Conservation (phyloP, 2,888 invertebrate species). For the Drosophila diplacantha region DNA sequence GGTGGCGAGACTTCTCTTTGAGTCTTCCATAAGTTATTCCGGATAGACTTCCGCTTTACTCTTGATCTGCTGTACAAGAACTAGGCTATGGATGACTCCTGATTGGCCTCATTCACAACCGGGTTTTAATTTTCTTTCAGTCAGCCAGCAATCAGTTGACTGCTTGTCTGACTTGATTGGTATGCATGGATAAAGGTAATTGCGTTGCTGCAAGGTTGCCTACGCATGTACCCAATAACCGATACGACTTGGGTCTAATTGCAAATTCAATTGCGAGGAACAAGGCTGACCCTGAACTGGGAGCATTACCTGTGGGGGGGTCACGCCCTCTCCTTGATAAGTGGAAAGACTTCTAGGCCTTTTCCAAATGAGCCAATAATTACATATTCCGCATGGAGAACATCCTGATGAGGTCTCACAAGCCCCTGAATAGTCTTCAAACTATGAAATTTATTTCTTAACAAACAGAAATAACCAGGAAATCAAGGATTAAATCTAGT, state of each 20-base stretch:
- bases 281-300: not conserved
- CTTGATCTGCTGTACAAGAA: not conserved
- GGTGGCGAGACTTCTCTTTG: too few species aligned
- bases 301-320: too few species aligned
- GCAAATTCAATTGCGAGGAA: not conserved
- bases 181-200: slow-evolving; percentile 1
- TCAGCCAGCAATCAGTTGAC: not conserved
- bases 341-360: not conserved
- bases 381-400: not conserved
- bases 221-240: not conserved
- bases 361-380: not conserved
- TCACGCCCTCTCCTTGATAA: too few species aligned
- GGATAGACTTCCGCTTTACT: not conserved
- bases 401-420: not conserved
- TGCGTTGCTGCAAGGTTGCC: not conserved
- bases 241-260: not conserved
- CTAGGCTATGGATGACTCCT: too few species aligned
- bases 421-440: too few species aligned
- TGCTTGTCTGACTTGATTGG: not conserved
- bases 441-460: too few species aligned
- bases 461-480: too few species aligned
- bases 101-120: not conserved
- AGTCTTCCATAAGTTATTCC: too few species aligned
- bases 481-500: too few species aligned
- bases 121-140: too few species aligned